Evolutionary conservation across 2,113 vertebrate species (phyloP).

Genomic region (Hippopotamus amphibius): DNA sequence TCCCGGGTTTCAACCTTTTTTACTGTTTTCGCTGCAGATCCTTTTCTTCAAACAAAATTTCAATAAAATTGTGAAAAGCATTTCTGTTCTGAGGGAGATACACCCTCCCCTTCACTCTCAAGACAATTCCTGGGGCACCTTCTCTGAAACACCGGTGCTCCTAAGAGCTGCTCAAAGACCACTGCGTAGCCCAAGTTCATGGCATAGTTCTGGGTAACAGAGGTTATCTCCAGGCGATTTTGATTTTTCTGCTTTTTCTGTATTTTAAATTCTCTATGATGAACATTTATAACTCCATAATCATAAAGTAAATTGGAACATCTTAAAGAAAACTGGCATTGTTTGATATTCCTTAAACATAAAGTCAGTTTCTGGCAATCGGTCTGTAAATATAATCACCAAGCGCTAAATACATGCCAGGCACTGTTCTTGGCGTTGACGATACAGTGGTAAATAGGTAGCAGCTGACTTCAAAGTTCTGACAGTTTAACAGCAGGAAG

Average conservation of each 20-base stretch:
- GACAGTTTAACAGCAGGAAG: background rate
- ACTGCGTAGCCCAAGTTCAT: rapidly evolving
- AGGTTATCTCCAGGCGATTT: background rate
- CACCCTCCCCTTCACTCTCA: background rate
- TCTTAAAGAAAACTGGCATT: background rate
- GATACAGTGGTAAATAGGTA: rapidly evolving
- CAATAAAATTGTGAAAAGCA: background rate
- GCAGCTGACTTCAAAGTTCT: background rate
- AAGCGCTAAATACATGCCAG: background rate
- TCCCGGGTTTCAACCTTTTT: background rate
- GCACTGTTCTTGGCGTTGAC: rapidly evolving
- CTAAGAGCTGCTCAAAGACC: background rate
- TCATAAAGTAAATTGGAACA: background rate
- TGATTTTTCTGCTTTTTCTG: background rate
- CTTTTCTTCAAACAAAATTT: background rate
- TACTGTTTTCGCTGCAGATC: background rate
- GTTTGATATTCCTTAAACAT: background rate
- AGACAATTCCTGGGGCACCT: background rate
- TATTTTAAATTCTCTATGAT: background rate
- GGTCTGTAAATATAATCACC: background rate
- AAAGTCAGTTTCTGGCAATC: background rate
- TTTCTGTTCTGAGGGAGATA: background rate
- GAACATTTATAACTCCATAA: background rate
- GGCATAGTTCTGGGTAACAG: rapidly evolving
- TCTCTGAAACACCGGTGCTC: rapidly evolving